phyloP scores from a whole-genome alignment of 2,113 vertebrate genomes.

The Spermophilus dauricus region DNA sequence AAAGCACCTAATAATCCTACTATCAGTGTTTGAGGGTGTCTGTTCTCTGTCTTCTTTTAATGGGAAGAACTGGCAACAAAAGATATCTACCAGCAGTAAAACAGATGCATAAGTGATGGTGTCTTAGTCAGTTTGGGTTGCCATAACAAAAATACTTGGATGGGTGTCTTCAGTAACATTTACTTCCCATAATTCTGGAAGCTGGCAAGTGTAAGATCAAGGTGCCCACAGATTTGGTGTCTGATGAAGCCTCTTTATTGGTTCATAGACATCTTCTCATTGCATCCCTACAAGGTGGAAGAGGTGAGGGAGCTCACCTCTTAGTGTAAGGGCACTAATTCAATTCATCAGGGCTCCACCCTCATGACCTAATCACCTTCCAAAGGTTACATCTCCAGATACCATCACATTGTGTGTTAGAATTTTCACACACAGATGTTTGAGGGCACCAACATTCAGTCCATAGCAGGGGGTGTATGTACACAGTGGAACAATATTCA shows the following conservation, averaged over 20 bases:
- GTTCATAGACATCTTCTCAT: neutral
- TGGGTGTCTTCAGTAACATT: neutral
- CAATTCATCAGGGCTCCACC: neutral
- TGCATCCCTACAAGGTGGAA: neutral
- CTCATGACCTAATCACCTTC: neutral
- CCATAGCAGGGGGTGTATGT: neutral
- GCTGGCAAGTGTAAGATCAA: neutral
- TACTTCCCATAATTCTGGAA: neutral
- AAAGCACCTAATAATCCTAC: neutral
- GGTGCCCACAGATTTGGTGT: neutral
- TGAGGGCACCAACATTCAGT: neutral
- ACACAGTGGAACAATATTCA: neutral
- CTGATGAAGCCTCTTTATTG: neutral
- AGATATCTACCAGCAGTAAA: neutral
- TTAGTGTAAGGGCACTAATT: neutral
- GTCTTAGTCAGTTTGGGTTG: neutral
- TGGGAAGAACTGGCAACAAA: neutral
- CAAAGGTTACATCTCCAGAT: neutral
- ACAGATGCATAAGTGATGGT: no score
- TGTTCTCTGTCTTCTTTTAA: neutral
- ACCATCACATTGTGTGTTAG: neutral
- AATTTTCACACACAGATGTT: neutral
- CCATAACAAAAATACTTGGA: neutral
- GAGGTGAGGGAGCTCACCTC: neutral
- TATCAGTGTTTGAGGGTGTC: neutral